phyloP scores from a whole-genome alignment of 2,113 vertebrate genomes.

The Acrocephalus kingi region DNA sequence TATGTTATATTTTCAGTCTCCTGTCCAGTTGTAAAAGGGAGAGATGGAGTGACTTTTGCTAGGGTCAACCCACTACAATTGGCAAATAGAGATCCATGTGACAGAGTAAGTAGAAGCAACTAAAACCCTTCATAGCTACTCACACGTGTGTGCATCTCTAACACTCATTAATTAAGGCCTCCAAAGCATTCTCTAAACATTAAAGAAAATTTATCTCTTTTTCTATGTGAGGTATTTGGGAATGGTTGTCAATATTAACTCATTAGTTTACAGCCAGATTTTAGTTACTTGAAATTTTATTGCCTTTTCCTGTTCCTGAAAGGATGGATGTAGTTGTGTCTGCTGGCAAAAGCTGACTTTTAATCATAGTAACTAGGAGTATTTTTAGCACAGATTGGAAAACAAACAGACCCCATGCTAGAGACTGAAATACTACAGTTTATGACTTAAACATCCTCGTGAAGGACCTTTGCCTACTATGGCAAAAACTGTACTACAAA shows the following conservation, averaged over 20 bases:
- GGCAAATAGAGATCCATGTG: not conserved
- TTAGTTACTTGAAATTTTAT: not conserved
- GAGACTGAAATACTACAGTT: not conserved
- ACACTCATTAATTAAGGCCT: not conserved
- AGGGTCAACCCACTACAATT: not conserved
- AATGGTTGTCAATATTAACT: not conserved
- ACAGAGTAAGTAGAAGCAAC: not conserved
- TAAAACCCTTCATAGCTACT: not conserved
- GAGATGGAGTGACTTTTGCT: not conserved
- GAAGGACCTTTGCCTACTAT: not conserved
- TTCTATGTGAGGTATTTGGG: not conserved
- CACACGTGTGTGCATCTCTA: fast-evolving
- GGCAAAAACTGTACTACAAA: not conserved
- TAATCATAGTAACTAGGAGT: not conserved
- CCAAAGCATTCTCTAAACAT: not conserved
- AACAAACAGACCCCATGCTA: not conserved
- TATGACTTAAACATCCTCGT: not conserved
- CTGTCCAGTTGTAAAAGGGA: not conserved
- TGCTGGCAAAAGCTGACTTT: not conserved
- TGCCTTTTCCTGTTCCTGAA: not conserved
- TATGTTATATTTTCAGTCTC: not conserved
- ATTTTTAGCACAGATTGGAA: not conserved
- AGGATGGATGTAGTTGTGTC: not conserved
- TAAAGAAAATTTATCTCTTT: not conserved
- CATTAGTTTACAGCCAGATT: not conserved